These are phyloP conservation scores for Notospermus geniculatus DNA, from an alignment of 1,140 invertebrate genomes.

Conservation along the genomic window DNA sequence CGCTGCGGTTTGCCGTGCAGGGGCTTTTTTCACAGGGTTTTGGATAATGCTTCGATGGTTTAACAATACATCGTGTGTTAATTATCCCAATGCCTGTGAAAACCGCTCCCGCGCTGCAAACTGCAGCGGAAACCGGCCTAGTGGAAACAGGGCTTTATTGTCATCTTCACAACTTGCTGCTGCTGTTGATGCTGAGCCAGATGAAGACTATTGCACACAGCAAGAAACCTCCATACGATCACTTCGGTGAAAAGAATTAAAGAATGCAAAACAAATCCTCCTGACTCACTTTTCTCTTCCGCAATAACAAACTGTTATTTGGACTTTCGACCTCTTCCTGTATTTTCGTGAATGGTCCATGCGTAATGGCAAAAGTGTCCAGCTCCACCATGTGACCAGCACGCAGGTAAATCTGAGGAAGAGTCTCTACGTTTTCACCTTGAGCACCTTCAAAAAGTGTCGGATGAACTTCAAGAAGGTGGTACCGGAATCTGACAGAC, in stretches of 20 bases:
- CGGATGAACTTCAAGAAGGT: conserved; percentile 78
- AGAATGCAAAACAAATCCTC: too few species aligned
- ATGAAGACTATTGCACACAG: too few species aligned
- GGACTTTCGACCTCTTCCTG: conserved; percentile 56
- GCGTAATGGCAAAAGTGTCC: conserved; percentile 87
- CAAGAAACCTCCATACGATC: too few species aligned
- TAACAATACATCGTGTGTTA: too few species aligned
- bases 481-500: conserved; percentile 79
- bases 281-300: conserved; percentile 8
- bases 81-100: too few species aligned
- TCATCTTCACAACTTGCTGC: not conserved
- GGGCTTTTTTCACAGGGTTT: too few species aligned
- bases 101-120: too few species aligned
- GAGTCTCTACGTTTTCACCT: conserved; percentile 59
- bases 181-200: not conserved
- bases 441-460: conserved; percentile 82
- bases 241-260: too few species aligned
- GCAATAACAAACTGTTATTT: not conserved
- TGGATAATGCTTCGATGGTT: too few species aligned
- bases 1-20: too few species aligned
- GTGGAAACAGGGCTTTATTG: too few species aligned
- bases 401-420: conserved; percentile 66
- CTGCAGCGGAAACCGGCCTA: too few species aligned
- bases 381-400: conserved; percentile 81
- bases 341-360: conserved; percentile 82